Conservation (phyloP, 2,113 vertebrate genomes). For the Seriola quinqueradiata region DNA sequence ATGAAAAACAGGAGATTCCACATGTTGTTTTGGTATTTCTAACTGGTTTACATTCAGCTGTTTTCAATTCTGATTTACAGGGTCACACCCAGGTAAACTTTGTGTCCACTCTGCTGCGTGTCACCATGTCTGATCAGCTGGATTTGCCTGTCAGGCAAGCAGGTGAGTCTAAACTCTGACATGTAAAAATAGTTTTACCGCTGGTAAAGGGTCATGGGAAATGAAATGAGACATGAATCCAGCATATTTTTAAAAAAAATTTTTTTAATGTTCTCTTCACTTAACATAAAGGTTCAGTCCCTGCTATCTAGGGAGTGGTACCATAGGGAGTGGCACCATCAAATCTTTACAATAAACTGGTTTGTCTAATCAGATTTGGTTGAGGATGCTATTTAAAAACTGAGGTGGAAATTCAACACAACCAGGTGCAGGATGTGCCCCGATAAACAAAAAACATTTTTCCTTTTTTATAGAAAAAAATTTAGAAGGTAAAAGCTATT, state of each 20-base stretch:
- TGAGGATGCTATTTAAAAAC: neutral
- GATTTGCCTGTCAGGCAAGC: conserved; percentile 98
- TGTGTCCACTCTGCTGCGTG: conserved; percentile 95
- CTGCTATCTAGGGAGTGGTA: neutral
- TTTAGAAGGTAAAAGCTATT: neutral
- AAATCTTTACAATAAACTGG: neutral
- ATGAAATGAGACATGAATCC: neutral
- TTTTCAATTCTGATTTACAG: conserved; percentile 79
- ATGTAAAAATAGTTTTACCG: neutral
- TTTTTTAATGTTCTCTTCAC: too few relatives aligned
- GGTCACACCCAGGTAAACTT: conserved; percentile 96
- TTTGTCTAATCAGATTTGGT: neutral
- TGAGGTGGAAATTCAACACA: neutral
- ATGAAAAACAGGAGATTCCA: neutral
- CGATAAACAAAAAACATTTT: neutral
- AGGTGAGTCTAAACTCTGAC: conserved; percentile 84
- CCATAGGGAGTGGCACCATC: neutral
- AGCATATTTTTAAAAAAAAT: too few relatives aligned
- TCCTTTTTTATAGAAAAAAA: neutral
- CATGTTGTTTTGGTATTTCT: conserved; percentile 19
- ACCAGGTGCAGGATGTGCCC: neutral
- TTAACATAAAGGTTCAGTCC: neutral
- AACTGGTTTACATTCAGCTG: neutral
- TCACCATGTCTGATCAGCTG: conserved; percentile 98
- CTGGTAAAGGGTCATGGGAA: neutral